Evolutionary conservation across 2,797 vertebrate species (phyloP).

Genomic region (Gallinago solitaria): DNA sequence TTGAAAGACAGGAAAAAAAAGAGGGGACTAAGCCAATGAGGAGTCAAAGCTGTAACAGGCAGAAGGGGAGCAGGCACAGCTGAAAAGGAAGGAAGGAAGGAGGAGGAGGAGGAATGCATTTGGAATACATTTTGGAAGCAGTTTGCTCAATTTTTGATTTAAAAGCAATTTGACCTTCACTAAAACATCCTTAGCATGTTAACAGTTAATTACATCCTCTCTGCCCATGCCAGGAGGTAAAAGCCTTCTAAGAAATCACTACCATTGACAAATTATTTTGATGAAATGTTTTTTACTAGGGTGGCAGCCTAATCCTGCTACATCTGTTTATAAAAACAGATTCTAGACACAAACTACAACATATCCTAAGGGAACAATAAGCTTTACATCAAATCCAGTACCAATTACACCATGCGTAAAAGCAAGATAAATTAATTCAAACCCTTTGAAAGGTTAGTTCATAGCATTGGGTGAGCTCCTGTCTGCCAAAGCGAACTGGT

Average conservation of each 20-base stretch:
- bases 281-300: background rate
- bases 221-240: background rate
- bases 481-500: background rate
- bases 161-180: background rate
- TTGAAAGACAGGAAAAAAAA: background rate
- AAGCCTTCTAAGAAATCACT: background rate
- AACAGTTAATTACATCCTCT: background rate
- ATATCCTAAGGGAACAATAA: background rate
- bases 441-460: background rate
- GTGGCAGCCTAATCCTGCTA: background rate
- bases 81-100: background rate
- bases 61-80: background rate
- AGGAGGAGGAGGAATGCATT: background rate
- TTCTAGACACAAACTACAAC: background rate
- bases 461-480: background rate
- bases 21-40: background rate
- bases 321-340: background rate
- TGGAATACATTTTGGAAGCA: background rate
- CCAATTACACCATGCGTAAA: background rate
- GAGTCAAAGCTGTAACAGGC: background rate
- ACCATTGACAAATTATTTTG: background rate
- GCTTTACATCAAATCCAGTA: background rate
- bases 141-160: background rate
- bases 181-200: background rate
- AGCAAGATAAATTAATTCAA: background rate